These are phyloP conservation scores for Epistrophe eligans DNA, from an alignment of 2,888 invertebrate genomes.

Conservation along the genomic window DNA sequence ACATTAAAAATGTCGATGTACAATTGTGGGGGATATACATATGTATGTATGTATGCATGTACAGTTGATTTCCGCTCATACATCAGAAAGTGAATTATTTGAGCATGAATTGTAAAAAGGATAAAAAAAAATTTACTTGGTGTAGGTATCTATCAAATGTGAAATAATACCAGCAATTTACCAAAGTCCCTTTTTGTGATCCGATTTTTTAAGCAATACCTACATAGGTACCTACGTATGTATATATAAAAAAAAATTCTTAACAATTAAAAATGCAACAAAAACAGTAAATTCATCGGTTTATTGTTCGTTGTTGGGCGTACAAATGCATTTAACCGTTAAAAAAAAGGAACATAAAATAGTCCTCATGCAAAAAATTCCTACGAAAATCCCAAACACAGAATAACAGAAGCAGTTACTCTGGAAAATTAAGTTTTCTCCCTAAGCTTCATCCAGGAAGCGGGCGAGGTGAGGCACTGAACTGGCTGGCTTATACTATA, in stretches of 20 bases:
- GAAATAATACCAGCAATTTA: conserved; percentile 37
- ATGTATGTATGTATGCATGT: background rate
- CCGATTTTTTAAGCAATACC: background rate
- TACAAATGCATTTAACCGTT: conserved; percentile 55
- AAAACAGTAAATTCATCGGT: conserved; percentile 53
- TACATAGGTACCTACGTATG: too few relatives aligned
- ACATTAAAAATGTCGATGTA: conserved; percentile 3
- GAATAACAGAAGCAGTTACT: conserved; percentile 30
- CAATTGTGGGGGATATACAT: background rate
- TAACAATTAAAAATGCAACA: conserved; percentile 62
- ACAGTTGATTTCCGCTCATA: conserved; percentile 44
- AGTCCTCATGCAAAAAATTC: conserved; percentile 5
- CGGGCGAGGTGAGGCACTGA: too few relatives aligned
- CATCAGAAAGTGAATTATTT: conserved; percentile 52
- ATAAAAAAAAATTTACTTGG: background rate
- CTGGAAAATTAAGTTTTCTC: conserved; percentile 46
- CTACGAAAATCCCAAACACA: conserved; percentile 29
- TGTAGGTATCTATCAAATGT: conserved; percentile 41
- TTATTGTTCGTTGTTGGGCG: conserved; percentile 59
- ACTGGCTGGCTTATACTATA: background rate
- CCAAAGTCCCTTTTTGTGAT: conserved; percentile 1
- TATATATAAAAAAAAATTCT: background rate
- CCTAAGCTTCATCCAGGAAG: background rate
- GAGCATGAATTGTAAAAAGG: conserved; percentile 1
- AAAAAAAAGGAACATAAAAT: conserved; percentile 51